Conservation (phyloP, 2,888 invertebrate species). For the Eilema sororculum region DNA sequence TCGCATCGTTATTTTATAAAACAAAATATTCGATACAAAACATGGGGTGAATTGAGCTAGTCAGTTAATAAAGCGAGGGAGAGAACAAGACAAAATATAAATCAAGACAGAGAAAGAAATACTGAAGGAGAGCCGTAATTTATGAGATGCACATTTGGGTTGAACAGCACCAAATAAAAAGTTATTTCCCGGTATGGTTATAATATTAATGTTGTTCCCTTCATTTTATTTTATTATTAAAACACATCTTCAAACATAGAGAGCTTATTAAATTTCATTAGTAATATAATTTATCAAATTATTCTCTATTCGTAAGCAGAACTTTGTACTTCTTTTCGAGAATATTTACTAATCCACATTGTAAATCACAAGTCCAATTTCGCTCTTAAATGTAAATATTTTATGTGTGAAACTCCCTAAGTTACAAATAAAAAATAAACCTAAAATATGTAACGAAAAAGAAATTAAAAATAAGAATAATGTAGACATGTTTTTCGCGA, state of each 20-base stretch:
- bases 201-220: slow-evolving; percentile 65
- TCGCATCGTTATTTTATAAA: slow-evolving; percentile 56
- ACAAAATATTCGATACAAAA: slow-evolving; percentile 66
- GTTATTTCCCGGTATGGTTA: slow-evolving; percentile 74
- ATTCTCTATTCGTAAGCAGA: neutral
- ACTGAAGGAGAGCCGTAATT: slow-evolving; percentile 80
- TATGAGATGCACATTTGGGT: slow-evolving; percentile 86
- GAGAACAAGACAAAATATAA: slow-evolving; percentile 73
- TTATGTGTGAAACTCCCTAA: slow-evolving; percentile 35
- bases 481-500: slow-evolving; percentile 81
- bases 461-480: slow-evolving; percentile 68
- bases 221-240: slow-evolving; percentile 35
- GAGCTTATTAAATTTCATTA: neutral
- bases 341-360: neutral
- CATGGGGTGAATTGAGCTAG: slow-evolving; percentile 73
- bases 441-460: slow-evolving; percentile 51
- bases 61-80: slow-evolving; percentile 74
- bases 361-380: slow-evolving; percentile 30
- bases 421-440: slow-evolving; percentile 47
- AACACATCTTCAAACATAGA: neutral
- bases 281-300: neutral
- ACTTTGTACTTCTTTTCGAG: neutral
- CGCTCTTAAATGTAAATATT: slow-evolving; percentile 43
- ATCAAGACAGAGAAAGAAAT: slow-evolving; percentile 75
- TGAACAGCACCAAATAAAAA: slow-evolving; percentile 82